phyloP scores from a whole-genome alignment of 1,140 invertebrate genomes.

The Cyclina sinensis region DNA sequence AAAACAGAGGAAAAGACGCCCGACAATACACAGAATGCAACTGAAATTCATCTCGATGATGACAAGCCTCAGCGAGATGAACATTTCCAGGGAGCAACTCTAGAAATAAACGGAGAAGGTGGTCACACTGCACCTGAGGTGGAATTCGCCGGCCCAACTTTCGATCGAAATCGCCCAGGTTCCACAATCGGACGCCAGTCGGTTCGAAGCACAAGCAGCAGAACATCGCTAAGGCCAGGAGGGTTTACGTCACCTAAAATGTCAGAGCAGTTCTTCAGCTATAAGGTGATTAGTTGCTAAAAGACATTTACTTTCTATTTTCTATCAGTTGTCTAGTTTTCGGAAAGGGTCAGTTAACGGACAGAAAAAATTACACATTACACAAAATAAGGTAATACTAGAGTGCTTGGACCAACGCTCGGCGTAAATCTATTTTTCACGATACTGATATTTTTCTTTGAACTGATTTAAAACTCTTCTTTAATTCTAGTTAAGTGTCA shows the following conservation, averaged over 20 bases:
- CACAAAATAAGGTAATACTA: too few species aligned
- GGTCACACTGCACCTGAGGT: slow-evolving; percentile 50
- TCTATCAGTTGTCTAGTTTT: too few species aligned
- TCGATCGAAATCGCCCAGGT: slow-evolving; percentile 75
- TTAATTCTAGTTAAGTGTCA: too few species aligned
- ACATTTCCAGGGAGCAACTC: slow-evolving; percentile 76
- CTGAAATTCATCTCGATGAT: slow-evolving; percentile 70
- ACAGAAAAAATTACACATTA: too few species aligned
- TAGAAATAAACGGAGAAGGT: slow-evolving; percentile 69
- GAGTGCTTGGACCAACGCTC: too few species aligned
- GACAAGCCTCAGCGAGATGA: slow-evolving; percentile 71
- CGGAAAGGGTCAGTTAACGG: too few species aligned
- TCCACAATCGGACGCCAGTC: slow-evolving; percentile 75
- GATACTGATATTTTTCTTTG: too few species aligned
- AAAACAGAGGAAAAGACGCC: not conserved
- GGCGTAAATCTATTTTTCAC: too few species aligned
- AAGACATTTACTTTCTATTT: too few species aligned
- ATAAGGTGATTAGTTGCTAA: too few species aligned
- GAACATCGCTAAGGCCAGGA: slow-evolving; percentile 74
- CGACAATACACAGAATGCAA: not conserved
- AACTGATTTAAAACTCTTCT: too few species aligned
- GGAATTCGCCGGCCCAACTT: slow-evolving; percentile 56
- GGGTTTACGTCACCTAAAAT: slow-evolving; percentile 66
- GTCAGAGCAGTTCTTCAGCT: slow-evolving; percentile 74
- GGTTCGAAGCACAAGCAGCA: slow-evolving; percentile 68